phyloP scores from a whole-genome alignment of 2,113 vertebrate genomes.

The Labeo rohita region DNA sequence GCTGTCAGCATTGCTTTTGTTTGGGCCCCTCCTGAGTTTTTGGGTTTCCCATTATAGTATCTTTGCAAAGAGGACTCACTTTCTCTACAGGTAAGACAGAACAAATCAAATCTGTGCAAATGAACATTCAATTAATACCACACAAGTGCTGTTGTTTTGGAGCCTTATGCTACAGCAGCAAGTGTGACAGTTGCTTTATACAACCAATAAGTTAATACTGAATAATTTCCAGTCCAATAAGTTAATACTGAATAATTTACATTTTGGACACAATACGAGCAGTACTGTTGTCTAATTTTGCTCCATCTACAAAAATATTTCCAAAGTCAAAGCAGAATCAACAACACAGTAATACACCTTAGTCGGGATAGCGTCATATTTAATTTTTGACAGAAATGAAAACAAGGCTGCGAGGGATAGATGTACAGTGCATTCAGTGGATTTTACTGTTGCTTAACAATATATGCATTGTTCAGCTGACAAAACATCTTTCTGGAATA shows the following conservation, averaged over 20 bases:
- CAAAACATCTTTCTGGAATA: no score
- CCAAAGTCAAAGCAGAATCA: neutral
- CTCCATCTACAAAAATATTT: neutral
- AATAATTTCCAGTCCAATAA: neutral
- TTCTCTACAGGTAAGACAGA: constrained; percentile 86
- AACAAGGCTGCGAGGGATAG: no score
- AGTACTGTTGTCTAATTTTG: neutral
- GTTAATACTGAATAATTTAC: neutral
- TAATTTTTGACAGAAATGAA: no score
- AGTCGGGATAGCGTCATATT: no score
- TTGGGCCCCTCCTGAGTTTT: constrained; percentile 83
- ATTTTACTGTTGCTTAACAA: no score
- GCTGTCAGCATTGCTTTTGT: constrained; percentile 81
- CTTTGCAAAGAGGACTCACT: constrained; percentile 85
- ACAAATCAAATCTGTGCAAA: neutral
- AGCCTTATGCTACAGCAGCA: neutral
- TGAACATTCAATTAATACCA: neutral
- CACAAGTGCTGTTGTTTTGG: neutral
- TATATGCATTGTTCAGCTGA: no score
- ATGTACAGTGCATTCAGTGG: no score
- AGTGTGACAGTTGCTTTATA: neutral
- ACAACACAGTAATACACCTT: neutral
- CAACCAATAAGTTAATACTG: neutral
- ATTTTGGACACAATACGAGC: neutral
- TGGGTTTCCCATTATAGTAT: constrained; percentile 85